phyloP scores from a whole-genome alignment of 2,888 invertebrate genomes.

The Acrobasis consociella region DNA sequence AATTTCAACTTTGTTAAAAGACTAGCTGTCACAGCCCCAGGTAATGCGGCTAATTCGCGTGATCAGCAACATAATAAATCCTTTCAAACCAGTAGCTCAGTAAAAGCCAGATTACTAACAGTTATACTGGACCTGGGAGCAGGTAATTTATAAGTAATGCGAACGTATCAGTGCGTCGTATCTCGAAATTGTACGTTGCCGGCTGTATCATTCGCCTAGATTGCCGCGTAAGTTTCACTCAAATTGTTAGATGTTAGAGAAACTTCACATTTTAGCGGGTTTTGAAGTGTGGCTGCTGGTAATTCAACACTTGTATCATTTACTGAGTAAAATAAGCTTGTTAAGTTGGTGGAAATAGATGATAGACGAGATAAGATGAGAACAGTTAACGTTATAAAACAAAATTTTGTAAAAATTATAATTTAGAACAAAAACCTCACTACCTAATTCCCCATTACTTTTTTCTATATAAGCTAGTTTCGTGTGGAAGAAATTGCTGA shows the following conservation, averaged over 20 bases:
- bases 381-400: not conserved
- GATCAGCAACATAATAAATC: constrained; percentile 14
- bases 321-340: not conserved
- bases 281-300: not conserved
- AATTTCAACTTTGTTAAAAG: not conserved
- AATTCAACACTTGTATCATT: constrained; percentile 11
- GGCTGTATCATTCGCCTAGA: constrained; percentile 7
- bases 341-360: not conserved
- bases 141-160: constrained; percentile 27
- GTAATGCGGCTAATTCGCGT: not conserved
- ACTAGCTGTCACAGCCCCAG: not conserved
- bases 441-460: no score
- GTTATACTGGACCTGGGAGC: constrained; percentile 26
- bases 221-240: constrained; percentile 12
- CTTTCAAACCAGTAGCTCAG: constrained; percentile 20
- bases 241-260: constrained; percentile 17
- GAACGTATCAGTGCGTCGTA: constrained; percentile 28
- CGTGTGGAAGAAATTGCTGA: no score
- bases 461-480: no score
- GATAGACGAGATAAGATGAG: not conserved
- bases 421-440: no score
- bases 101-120: constrained; percentile 29
- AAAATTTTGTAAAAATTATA: no score
- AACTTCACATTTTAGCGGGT: constrained; percentile 10
- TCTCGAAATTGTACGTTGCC: constrained; percentile 27